Percentiles rank a stretch among this genome's conserved stretches.
Evolutionary conservation across 2,888 invertebrate species (phyloP).

Genomic region (Melanophora roralis): DNA sequence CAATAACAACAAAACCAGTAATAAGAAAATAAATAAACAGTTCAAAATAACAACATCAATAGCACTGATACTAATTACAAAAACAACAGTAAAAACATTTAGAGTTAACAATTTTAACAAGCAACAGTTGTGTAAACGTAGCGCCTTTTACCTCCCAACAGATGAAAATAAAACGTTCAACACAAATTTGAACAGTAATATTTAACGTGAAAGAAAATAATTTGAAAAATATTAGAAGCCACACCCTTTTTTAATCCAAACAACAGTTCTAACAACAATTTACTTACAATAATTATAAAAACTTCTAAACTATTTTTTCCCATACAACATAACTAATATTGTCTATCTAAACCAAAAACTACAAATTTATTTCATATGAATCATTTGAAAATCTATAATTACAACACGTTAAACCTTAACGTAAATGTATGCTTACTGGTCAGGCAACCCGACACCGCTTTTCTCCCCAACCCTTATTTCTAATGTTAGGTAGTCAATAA

Average conservation of each 20-base stretch:
- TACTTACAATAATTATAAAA: not conserved
- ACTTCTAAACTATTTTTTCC: constrained; percentile 16
- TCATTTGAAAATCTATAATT: constrained; percentile 27
- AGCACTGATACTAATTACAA: not conserved
- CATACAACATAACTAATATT: constrained; percentile 22
- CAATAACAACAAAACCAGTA: constrained; percentile 19
- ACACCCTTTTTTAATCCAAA: constrained; percentile 49
- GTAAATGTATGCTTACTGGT: not conserved
- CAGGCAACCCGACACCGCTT: constrained; percentile 5
- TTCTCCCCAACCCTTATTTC: not conserved
- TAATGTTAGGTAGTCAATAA: not conserved
- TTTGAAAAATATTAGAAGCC: constrained; percentile 33
- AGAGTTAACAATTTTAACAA: constrained; percentile 33
- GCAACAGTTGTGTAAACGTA: constrained; percentile 57
- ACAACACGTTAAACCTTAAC: not conserved
- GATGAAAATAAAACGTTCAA: constrained; percentile 35
- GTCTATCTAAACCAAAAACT: too few relatives aligned
- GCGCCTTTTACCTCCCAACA: not conserved
- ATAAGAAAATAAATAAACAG: constrained; percentile 15
- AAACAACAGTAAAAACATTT: constrained; percentile 18
- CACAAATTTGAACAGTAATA: constrained; percentile 10
- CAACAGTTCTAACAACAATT: not conserved
- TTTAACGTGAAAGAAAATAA: not conserved
- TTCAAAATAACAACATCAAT: not conserved
- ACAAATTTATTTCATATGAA: constrained; percentile 38